Percentiles rank a stretch among this genome's conserved stretches.
These are phyloP conservation scores for Siphonodentalium dalli DNA, from an alignment of 2,888 invertebrate species.

Conservation along the genomic window DNA sequence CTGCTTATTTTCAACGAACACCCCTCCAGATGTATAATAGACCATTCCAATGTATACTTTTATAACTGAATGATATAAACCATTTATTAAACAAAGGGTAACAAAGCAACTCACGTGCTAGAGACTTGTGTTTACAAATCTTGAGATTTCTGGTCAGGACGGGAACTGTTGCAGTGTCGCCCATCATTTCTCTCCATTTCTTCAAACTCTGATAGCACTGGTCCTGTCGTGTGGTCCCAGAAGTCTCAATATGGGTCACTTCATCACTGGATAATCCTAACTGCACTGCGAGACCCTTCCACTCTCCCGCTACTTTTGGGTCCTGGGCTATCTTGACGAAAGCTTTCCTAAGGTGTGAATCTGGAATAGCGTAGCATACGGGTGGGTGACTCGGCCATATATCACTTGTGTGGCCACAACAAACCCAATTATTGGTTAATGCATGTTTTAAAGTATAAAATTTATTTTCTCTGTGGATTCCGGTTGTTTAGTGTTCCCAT, in stretches of 20 bases:
- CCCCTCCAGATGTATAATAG: no score
- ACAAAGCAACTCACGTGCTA: conserved; percentile 47
- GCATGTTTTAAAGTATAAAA: no score
- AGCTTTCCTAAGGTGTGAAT: conserved; percentile 41
- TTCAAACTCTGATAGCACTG: conserved; percentile 44
- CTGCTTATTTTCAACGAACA: no score
- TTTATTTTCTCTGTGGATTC: no score
- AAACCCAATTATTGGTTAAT: no score
- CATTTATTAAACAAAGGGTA: no score
- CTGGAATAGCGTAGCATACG: conserved; percentile 33
- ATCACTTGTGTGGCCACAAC: no score
- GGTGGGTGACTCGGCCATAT: background rate
- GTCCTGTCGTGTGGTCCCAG: conserved; percentile 40
- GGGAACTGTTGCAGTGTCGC: conserved; percentile 36
- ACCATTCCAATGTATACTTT: no score
- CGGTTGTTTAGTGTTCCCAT: no score
- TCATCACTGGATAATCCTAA: conserved; percentile 43
- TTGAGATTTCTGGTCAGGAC: conserved; percentile 34
- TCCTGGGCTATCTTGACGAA: conserved; percentile 51
- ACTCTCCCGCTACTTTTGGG: conserved; percentile 38
- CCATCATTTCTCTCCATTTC: conserved; percentile 39
- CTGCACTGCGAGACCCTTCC: conserved; percentile 42
- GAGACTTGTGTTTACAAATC: conserved; percentile 30
- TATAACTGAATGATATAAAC: no score
- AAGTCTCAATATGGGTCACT: conserved; percentile 38